phyloP scores from a whole-genome alignment of 2,888 invertebrate genomes.

The Idaea straminata region DNA sequence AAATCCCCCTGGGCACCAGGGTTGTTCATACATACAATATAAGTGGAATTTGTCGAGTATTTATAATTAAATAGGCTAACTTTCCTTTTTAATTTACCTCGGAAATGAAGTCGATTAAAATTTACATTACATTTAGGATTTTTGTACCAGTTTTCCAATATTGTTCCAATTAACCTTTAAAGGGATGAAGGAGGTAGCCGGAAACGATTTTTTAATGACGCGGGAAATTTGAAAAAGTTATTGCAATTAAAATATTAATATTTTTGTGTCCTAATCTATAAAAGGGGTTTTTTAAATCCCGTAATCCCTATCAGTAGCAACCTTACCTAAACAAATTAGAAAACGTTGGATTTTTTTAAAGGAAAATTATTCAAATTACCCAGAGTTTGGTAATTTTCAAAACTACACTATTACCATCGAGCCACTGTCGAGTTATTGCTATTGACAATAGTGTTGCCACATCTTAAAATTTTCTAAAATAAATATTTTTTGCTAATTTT shows the following conservation, averaged over 20 bases:
- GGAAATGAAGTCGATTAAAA: neutral
- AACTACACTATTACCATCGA: too few species aligned
- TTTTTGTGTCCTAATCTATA: neutral
- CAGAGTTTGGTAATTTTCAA: too few species aligned
- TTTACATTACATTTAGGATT: neutral
- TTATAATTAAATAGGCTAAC: constrained; percentile 4
- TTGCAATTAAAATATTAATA: neutral
- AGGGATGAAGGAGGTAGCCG: neutral
- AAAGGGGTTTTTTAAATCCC: neutral
- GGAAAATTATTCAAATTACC: too few species aligned
- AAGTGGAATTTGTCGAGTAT: neutral
- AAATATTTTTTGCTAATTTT: too few species aligned
- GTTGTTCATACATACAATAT: too few species aligned
- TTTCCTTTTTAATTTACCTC: constrained; percentile 5
- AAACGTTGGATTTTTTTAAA: too few species aligned
- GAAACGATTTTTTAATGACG: neutral
- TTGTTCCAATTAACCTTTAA: neutral
- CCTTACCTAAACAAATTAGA: too few species aligned
- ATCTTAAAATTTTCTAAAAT: too few species aligned
- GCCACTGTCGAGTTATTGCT: too few species aligned
- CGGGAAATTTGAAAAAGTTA: neutral
- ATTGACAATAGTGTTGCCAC: too few species aligned
- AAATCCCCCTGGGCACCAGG: too few species aligned
- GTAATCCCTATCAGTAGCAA: neutral
- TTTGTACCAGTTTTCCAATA: neutral